These are phyloP conservation scores for Bellardia bayeri DNA, from an alignment of 2,888 invertebrate species.

Conservation along the genomic window DNA sequence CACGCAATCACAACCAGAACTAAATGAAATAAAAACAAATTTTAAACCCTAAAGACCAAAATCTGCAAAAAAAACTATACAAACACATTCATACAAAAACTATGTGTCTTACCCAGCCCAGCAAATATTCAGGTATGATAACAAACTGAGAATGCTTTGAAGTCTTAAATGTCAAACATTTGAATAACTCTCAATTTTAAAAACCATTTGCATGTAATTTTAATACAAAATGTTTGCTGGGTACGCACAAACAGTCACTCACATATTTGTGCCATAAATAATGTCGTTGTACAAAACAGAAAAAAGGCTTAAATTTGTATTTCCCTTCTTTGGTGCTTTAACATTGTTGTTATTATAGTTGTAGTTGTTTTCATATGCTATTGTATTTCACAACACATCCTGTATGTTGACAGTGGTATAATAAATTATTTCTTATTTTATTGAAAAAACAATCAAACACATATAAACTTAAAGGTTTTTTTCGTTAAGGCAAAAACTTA, in stretches of 20 bases:
- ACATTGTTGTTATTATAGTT: neutral
- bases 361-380: neutral
- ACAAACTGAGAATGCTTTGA: no score
- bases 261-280: no score
- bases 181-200: no score
- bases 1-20: slow-evolving; percentile 51
- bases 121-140: no score
- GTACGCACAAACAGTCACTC: no score
- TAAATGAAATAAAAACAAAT: slow-evolving; percentile 34
- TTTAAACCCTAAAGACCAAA: neutral
- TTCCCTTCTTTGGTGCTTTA: neutral
- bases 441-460: neutral
- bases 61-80: neutral
- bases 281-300: neutral
- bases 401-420: neutral
- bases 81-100: neutral
- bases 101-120: neutral
- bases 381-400: neutral
- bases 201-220: no score
- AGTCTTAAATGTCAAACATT: no score
- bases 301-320: neutral
- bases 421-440: neutral
- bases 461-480: neutral
- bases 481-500: no score
- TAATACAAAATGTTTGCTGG: no score